phyloP scores from a whole-genome alignment of 2,113 vertebrate genomes.

The Mastomys natalensis region DNA sequence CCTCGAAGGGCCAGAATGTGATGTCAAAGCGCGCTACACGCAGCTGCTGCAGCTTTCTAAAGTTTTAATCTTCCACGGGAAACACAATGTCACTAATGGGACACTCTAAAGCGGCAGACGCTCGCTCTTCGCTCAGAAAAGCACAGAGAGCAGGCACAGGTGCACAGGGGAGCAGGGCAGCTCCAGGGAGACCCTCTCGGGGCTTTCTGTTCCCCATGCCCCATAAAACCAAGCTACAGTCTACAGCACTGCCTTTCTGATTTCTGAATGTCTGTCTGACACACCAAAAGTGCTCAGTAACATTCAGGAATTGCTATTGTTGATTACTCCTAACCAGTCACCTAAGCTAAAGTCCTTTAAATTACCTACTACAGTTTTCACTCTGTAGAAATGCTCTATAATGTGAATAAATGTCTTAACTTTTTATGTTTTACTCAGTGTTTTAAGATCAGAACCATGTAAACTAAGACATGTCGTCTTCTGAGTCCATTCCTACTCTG shows the following conservation, averaged over 20 bases:
- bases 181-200: neutral
- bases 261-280: neutral
- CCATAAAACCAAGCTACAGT: neutral
- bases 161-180: neutral
- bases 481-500: neutral
- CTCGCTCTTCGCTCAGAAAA: neutral
- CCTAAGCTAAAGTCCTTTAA: conserved; percentile 21
- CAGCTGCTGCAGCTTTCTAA: neutral
- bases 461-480: neutral
- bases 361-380: neutral
- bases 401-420: neutral
- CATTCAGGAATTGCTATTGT: neutral
- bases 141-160: neutral
- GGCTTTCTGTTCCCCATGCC: neutral
- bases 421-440: neutral
- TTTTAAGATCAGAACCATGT: neutral
- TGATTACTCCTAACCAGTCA: neutral
- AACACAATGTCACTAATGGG: neutral
- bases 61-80: neutral
- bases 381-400: neutral
- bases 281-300: neutral
- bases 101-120: neutral
- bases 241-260: neutral
- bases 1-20: neutral
- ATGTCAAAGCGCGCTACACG: neutral